Evolutionary conservation across 1,140 invertebrate genomes (phyloP).

Genomic region (Musca domestica): DNA sequence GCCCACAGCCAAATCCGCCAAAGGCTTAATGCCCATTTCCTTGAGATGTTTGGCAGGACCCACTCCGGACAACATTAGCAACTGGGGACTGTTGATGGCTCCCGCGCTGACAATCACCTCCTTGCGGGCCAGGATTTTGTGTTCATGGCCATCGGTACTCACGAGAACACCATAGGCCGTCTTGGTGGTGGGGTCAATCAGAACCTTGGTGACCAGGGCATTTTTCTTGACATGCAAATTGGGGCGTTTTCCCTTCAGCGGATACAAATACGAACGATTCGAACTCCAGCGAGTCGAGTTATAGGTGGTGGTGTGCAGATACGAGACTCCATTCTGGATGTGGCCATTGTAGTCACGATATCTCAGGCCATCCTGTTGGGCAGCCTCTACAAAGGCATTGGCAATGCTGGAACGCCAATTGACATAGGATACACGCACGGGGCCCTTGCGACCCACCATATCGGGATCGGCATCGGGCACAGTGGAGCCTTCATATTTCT

Average conservation of each 20-base stretch:
- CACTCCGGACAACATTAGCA: constrained; percentile 77
- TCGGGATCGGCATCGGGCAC: constrained; percentile 58
- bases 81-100: constrained; percentile 69
- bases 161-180: constrained; percentile 65
- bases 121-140: constrained; percentile 61
- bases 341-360: constrained; percentile 73
- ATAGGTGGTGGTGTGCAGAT: constrained; percentile 65
- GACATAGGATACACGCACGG: constrained; percentile 56
- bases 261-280: constrained; percentile 71
- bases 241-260: constrained; percentile 57
- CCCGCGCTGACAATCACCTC: constrained; percentile 74
- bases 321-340: constrained; percentile 63
- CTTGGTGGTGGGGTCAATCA: constrained; percentile 68
- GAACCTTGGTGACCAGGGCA: constrained; percentile 66
- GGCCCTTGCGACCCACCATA: constrained; percentile 63
- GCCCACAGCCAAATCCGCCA: constrained; percentile 70
- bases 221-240: constrained; percentile 66
- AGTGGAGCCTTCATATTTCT: constrained; percentile 70
- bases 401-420: constrained; percentile 64
- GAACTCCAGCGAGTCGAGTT: constrained; percentile 74
- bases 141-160: constrained; percentile 56
- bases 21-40: constrained; percentile 59
- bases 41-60: constrained; percentile 68
- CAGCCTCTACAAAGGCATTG: constrained; percentile 67
- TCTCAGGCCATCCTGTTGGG: constrained; percentile 65